Base-by-base conservation (phyloP, 2,888 invertebrate species). In the Synergus laeviventris region DNA sequence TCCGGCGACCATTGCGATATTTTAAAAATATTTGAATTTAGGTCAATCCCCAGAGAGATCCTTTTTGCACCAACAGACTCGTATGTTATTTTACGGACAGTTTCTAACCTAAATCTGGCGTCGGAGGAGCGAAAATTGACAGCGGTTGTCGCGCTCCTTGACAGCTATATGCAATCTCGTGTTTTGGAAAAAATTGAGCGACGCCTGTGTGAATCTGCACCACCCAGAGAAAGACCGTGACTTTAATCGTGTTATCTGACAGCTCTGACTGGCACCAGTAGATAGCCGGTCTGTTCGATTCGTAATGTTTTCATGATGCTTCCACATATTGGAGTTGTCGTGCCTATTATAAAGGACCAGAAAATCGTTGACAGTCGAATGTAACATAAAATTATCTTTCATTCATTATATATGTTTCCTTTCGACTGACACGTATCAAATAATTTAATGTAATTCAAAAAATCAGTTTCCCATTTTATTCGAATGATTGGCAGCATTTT, bases 121-220 rank as follows among this genome's bases (percentile, higher is more conserved):
- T 56, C 66, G 75, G 66, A 75, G 75, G 59, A 38, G 75, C 59
- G 39, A 73, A 49, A 62, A 74, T 60, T 62, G 62, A 73, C 76
- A 73, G 54, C 73, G 62, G 73, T 61, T 77, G 80, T 81, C 79
- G 77, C 78, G 74, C 75, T 76, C 54, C 76, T 24, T 79, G 81
- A 79, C 77, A 79, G 59, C 78, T 80, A 77, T 54, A 82, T 82
- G 81, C 82, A 81, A 81, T 82, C 80, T 80, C 80, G 75, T 80
- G 79, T 81, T 81, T 76, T 60, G 75, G 70, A 76, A 76, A 42
- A 70, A 54, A 62, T 73, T 18, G 64, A 74, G 39, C 73, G 73
- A 76, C 73, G 62, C 39, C 76, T 62, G 54, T 61, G 62, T 62
- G 73, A 61, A 62, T 54, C 61, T 73, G 76, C 76, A 76, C 70